Conservation (phyloP, 2,113 vertebrate species). For the Phylloscopus trochiloides region DNA sequence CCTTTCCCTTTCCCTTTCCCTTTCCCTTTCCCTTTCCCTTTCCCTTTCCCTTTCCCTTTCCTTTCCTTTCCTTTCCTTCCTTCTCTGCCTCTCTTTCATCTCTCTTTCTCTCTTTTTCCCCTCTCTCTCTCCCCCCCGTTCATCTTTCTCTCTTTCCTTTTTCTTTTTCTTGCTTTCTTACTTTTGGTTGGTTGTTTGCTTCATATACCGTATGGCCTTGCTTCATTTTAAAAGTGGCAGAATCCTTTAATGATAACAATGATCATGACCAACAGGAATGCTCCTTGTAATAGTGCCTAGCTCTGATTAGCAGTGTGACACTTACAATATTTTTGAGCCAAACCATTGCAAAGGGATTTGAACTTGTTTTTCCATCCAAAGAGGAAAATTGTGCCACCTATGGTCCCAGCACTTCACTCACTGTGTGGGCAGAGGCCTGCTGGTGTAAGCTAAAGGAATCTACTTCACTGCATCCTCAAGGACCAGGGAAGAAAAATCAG, state of each 20-base stretch:
- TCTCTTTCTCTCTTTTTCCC: accelerated
- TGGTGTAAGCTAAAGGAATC: not conserved
- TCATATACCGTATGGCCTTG: not conserved
- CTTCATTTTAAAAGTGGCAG: not conserved
- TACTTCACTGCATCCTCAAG: not conserved
- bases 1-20: too few relatives aligned
- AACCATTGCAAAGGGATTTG: not conserved
- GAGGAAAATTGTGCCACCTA: not conserved
- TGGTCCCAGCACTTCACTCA: not conserved
- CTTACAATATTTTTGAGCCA: not conserved
- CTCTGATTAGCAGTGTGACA: not conserved
- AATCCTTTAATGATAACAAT: not conserved
- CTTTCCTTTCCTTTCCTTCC: too few relatives aligned
- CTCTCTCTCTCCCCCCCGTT: accelerated
- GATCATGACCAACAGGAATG: not conserved
- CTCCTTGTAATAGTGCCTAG: not conserved
- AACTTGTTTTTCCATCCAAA: not conserved
- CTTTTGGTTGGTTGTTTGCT: not conserved
- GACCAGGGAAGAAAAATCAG: not conserved
- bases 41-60: too few relatives aligned
- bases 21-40: too few relatives aligned
- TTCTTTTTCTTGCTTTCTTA: not conserved
- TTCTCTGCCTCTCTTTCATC: not conserved
- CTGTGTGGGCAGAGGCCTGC: not conserved
- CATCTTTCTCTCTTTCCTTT: not conserved